These are phyloP conservation scores for Elaeidobius kamerunicus DNA, from an alignment of 2,888 invertebrate species.

Conservation along the genomic window DNA sequence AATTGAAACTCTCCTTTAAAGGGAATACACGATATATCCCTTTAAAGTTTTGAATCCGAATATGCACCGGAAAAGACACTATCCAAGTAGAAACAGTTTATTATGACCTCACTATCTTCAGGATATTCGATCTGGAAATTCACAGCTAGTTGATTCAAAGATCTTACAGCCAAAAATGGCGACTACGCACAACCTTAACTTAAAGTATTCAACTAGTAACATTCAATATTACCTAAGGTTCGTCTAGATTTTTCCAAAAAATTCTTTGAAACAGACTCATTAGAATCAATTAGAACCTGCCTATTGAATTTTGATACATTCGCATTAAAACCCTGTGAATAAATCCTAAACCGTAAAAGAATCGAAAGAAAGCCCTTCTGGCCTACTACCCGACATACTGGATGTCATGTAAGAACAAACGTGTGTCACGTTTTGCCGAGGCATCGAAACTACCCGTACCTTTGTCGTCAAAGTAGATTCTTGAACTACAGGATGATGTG, in stretches of 20 bases:
- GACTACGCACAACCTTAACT: constrained; percentile 24
- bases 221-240: constrained; percentile 7
- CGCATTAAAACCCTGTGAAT: constrained; percentile 24
- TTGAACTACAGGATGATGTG: constrained; percentile 14
- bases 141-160: constrained; percentile 13
- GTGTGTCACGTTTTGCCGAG: constrained; percentile 12
- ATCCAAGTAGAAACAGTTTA: neutral
- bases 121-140: neutral
- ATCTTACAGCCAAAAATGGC: constrained; percentile 22
- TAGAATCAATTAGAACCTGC: constrained; percentile 11
- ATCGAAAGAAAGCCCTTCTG: no score
- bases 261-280: constrained; percentile 13
- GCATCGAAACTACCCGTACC: no score
- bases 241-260: constrained; percentile 14
- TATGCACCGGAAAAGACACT: neutral
- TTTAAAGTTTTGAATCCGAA: neutral
- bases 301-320: constrained; percentile 28
- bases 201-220: constrained; percentile 19
- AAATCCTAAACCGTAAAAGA: constrained; percentile 13
- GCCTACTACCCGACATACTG: no score
- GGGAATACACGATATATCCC: neutral
- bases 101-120: neutral
- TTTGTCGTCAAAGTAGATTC: constrained; percentile 17
- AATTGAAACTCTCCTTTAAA: neutral
- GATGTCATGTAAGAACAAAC: constrained; percentile 23